Conservation (phyloP, 2,113 vertebrate genomes). For the Microcebus lehilahytsara region DNA sequence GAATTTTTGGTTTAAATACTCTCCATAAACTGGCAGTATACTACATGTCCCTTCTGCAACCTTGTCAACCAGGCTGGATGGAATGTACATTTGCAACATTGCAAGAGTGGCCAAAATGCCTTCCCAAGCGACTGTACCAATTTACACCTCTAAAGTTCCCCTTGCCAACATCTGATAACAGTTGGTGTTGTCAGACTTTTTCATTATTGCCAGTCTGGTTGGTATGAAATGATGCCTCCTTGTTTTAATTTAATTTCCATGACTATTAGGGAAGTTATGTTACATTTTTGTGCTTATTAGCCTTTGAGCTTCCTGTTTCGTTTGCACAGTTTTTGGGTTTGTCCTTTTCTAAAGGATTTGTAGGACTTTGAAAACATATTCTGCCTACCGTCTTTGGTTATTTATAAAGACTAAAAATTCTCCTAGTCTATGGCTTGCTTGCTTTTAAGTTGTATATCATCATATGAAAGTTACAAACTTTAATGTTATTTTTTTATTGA, state of each 20-base stretch:
- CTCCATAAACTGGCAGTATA: neutral
- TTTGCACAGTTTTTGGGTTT: neutral
- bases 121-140: neutral
- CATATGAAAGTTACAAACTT: slow-evolving; percentile 21
- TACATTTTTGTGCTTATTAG: neutral
- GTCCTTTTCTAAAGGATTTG: neutral
- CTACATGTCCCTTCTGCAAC: neutral
- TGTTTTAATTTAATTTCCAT: neutral
- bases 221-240: neutral
- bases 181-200: neutral
- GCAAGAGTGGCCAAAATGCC: neutral
- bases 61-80: neutral
- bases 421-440: neutral
- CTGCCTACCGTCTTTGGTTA: neutral
- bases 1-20: neutral
- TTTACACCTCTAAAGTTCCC: neutral
- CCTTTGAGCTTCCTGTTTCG: neutral
- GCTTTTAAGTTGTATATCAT: slow-evolving; percentile 20
- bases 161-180: neutral
- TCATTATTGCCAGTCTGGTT: neutral
- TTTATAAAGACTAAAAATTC: neutral
- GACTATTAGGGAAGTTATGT: neutral
- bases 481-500: slow-evolving; percentile 27
- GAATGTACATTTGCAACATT: neutral
- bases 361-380: neutral